Conservation (phyloP, 2,797 vertebrate species). For the Chelon labrosus region DNA sequence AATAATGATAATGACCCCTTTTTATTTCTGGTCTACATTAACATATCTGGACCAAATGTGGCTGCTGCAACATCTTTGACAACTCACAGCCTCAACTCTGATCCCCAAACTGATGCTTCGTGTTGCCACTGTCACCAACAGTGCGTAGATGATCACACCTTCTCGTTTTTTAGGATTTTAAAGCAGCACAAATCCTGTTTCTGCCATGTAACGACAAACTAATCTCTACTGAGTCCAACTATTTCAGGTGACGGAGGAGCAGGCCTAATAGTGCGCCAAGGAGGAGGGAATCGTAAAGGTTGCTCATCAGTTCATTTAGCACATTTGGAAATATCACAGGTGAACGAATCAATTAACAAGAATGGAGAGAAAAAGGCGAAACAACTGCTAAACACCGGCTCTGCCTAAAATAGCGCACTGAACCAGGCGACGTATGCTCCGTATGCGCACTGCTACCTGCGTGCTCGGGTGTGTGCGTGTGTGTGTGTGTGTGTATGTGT, state of each 20-base stretch:
- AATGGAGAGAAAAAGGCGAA: background rate
- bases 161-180: background rate
- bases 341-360: constrained; percentile 6
- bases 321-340: constrained; percentile 4
- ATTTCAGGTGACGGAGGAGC: background rate
- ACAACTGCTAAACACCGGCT: constrained; percentile 21
- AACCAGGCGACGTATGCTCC: constrained; percentile 33
- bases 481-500: constrained; percentile 4
- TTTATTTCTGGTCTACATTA: background rate
- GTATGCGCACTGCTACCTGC: constrained; percentile 33
- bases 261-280: constrained; percentile 9
- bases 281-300: background rate
- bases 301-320: constrained; percentile 10
- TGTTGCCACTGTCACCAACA: constrained; percentile 22
- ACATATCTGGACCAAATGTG: background rate
- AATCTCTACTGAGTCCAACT: constrained; percentile 11
- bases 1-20: background rate
- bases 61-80: background rate
- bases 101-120: constrained; percentile 10
- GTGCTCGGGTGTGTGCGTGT: background rate
- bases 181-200: background rate
- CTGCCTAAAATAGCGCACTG: constrained; percentile 42
- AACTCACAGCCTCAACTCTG: constrained; percentile 14
- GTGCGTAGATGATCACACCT: constrained; percentile 35
- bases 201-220: constrained; percentile 3